phyloP scores from a whole-genome alignment of 2,797 vertebrate genomes.

The Triplophysa yarkandensis region DNA sequence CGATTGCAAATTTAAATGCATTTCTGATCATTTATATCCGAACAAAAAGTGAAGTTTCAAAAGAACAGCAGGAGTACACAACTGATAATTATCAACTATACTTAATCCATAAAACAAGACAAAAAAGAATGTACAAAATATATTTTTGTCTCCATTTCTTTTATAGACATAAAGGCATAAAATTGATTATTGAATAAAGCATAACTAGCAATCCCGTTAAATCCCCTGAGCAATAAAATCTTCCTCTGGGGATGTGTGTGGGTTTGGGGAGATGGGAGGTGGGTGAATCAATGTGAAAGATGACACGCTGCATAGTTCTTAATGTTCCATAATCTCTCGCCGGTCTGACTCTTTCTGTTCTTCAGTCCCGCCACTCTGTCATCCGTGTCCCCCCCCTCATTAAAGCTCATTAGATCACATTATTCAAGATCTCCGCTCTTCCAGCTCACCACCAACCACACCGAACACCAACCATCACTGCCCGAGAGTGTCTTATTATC shows the following conservation, averaged over 20 bases:
- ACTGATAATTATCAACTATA: no score
- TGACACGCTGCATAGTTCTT: conserved; percentile 12
- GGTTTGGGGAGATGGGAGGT: background rate
- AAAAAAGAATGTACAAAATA: no score
- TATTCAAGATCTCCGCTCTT: conserved; percentile 16
- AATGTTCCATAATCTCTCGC: conserved; percentile 27
- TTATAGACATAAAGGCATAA: background rate
- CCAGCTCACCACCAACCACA: conserved; percentile 24
- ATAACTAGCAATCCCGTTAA: background rate
- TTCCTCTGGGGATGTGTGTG: background rate
- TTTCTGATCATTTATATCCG: no score
- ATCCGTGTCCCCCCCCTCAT: conserved; percentile 25
- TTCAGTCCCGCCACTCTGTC: conserved; percentile 7
- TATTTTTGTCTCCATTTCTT: background rate
- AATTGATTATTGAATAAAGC: background rate
- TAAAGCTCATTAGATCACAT: conserved; percentile 39
- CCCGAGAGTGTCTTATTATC: conserved; percentile 16
- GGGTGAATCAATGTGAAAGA: background rate
- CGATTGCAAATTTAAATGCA: no score
- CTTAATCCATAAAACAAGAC: no score
- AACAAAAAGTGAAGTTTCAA: no score
- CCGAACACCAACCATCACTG: background rate
- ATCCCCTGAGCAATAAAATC: background rate
- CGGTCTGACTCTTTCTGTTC: conserved; percentile 3
- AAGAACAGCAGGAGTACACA: no score